These are phyloP conservation scores for Nomada lathburiana DNA, from an alignment of 2,888 invertebrate species.

Conservation along the genomic window DNA sequence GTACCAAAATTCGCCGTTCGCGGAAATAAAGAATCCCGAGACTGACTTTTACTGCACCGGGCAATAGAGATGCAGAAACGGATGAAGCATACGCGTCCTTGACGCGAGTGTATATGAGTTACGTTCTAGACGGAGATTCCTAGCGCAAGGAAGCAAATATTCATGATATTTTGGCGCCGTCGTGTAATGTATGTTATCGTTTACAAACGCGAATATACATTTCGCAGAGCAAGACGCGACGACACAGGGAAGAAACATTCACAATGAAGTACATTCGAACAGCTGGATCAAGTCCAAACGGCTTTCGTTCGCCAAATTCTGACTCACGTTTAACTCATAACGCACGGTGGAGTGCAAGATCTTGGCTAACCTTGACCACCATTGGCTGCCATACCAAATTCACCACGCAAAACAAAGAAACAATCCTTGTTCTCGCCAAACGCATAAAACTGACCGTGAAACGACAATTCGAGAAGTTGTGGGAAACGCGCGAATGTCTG, in stretches of 20 bases:
- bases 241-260: constrained; percentile 12
- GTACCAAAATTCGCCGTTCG: too few relatives aligned
- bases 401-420: constrained; percentile 23
- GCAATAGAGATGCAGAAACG: background rate
- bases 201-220: constrained; percentile 17
- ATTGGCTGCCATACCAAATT: constrained; percentile 12
- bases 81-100: background rate
- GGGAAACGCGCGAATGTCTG: too few relatives aligned
- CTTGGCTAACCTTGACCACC: constrained; percentile 52
- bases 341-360: constrained; percentile 17
- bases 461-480: too few relatives aligned
- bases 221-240: constrained; percentile 7
- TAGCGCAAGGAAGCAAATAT: background rate
- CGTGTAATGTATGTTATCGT: constrained; percentile 5
- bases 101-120: background rate
- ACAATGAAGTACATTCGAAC: constrained; percentile 44
- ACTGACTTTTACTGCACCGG: too few relatives aligned
- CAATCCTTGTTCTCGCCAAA: constrained; percentile 20
- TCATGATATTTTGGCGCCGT: constrained; percentile 28
- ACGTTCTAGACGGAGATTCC: background rate
- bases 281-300: constrained; percentile 62
- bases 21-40: too few relatives aligned
- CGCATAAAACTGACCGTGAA: too few relatives aligned
- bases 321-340: constrained; percentile 53
- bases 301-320: constrained; percentile 62